A percentile compares a stretch with the other conserved stretches of the same genome.
These are phyloP conservation scores for Squalus acanthias DNA, from an alignment of 2,797 vertebrate genomes.

Conservation along the genomic window DNA sequence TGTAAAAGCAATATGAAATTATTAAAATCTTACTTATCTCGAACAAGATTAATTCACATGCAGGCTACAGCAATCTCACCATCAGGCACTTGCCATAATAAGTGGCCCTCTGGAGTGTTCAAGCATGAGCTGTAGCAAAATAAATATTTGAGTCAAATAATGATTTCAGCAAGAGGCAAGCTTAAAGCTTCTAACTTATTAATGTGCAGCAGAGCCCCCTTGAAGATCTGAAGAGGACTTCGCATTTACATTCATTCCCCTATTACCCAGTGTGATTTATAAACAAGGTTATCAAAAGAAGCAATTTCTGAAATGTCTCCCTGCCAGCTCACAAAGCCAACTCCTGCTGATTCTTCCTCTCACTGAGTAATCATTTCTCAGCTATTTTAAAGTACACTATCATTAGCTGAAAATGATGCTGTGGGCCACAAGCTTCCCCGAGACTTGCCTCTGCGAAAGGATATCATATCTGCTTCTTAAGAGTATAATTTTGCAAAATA, in stretches of 20 bases:
- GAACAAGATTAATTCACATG: not conserved
- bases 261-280: slow-evolving; percentile 29
- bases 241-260: not conserved
- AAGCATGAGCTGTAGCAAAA: slow-evolving; percentile 3
- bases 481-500: not conserved
- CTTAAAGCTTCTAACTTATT: slow-evolving; percentile 18
- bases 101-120: slow-evolving; percentile 6
- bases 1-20: not conserved
- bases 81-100: not conserved
- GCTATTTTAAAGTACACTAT: not conserved
- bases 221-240: slow-evolving; percentile 18
- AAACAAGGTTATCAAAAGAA: slow-evolving; percentile 31
- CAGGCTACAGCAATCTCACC: not conserved
- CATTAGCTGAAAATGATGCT: slow-evolving; percentile 16
- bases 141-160: slow-evolving; percentile 36
- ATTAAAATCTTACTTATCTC: not conserved
- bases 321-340: slow-evolving; percentile 13
- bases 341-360: not conserved
- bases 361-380: not conserved
- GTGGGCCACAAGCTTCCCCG: not conserved
- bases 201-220: slow-evolving; percentile 2
- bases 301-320: slow-evolving; percentile 30
- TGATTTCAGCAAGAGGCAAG: slow-evolving; percentile 34
- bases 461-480: not conserved
- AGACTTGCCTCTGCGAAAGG: not conserved